These are phyloP conservation scores for Aleiodes sp. DNA, from an alignment of 1,140 invertebrate species.

Conservation along the genomic window DNA sequence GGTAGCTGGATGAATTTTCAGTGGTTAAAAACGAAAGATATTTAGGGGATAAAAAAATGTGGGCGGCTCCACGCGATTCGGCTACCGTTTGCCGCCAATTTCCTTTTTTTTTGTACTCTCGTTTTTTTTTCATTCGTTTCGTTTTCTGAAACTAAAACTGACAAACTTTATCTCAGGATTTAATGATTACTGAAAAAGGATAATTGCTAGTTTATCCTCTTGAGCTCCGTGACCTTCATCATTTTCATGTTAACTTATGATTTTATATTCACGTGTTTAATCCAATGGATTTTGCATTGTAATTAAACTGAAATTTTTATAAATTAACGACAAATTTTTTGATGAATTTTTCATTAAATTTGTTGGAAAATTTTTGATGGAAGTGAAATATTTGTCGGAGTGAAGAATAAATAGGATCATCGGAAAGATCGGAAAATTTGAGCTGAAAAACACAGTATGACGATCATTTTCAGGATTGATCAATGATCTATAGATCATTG, in stretches of 20 bases:
- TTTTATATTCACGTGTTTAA: background rate
- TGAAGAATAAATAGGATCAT: background rate
- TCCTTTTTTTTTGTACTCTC: background rate
- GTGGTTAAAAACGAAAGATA: background rate
- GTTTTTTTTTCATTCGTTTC: background rate
- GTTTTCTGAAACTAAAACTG: background rate
- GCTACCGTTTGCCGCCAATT: slow-evolving; percentile 50
- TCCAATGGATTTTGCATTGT: background rate
- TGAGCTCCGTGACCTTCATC: slow-evolving; percentile 11
- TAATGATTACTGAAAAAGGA: background rate
- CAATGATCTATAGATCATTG: too few species aligned
- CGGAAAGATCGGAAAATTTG: too few species aligned
- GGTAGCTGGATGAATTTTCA: slow-evolving; percentile 14
- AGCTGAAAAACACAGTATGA: too few species aligned
- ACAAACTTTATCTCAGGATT: background rate
- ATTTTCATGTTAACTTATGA: background rate
- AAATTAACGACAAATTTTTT: background rate
- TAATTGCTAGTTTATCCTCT: background rate
- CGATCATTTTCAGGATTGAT: too few species aligned
- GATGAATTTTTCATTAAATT: too few species aligned
- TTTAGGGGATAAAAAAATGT: slow-evolving; percentile 40
- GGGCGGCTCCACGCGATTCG: slow-evolving; percentile 51
- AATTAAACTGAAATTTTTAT: background rate
- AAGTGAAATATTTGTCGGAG: too few species aligned
- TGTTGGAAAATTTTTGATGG: too few species aligned